A percentile compares a stretch with the other conserved stretches of the same genome.
Conservation (phyloP, 2,797 vertebrate genomes). For the Sebastes umbrosus region DNA sequence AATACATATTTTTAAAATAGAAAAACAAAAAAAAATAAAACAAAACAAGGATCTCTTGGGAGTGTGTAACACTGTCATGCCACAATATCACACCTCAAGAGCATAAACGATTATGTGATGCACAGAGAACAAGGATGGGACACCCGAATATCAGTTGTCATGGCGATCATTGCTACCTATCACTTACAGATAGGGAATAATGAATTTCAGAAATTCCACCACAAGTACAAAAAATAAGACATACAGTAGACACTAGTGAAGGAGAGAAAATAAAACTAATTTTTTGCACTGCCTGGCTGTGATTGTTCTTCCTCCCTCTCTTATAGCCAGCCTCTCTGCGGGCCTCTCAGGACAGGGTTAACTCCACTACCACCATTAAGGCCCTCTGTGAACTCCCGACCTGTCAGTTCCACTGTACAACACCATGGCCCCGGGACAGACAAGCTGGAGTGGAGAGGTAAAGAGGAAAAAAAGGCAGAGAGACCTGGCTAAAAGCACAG, state of each 20-base stretch:
- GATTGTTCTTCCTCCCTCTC: conserved; percentile 18
- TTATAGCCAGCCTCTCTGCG: conserved; percentile 33
- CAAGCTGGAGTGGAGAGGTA: conserved; percentile 57
- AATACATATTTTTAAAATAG: no score
- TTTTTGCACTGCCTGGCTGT: conserved; percentile 47
- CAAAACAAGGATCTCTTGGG: no score
- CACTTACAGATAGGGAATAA: no score
- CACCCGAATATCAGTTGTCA: no score
- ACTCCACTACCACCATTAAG: conserved; percentile 69
- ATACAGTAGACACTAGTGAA: no score
- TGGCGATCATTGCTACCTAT: no score
- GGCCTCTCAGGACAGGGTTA: conserved; percentile 62
- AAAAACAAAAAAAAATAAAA: no score
- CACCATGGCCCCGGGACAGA: conserved; percentile 76
- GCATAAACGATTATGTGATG: no score
- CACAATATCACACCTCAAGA: no score
- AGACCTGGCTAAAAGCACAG: conserved; percentile 68
- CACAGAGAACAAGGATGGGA: no score
- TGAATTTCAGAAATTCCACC: neutral
- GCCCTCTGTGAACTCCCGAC: conserved; percentile 66
- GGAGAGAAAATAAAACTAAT: neutral
- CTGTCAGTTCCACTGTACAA: conserved; percentile 80
- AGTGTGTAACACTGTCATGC: no score
- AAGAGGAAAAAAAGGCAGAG: conserved; percentile 48
- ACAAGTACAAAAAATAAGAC: neutral